phyloP scores from a whole-genome alignment of 2,888 invertebrate species.

The Scaptodrosophila latifasciaeformis region DNA sequence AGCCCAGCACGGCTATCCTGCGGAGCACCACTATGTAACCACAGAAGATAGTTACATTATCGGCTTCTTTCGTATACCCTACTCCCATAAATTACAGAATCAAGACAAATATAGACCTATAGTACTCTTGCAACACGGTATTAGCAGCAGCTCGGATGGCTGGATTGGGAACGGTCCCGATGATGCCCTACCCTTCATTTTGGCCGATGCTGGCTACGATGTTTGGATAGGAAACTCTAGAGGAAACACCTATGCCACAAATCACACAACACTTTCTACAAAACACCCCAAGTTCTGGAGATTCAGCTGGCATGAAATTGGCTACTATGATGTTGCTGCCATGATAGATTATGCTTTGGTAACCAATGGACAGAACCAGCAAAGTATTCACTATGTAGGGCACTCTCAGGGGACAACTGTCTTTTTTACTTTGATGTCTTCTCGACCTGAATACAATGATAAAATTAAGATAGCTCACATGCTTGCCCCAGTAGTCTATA shows the following conservation, averaged over 20 bases:
- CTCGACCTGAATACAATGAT: slow-evolving; percentile 59
- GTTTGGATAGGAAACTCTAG: slow-evolving; percentile 72
- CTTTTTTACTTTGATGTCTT: slow-evolving; percentile 58
- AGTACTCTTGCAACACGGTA: slow-evolving; percentile 77
- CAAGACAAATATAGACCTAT: slow-evolving; percentile 46
- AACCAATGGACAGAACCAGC: slow-evolving; percentile 45
- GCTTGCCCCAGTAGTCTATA: slow-evolving; percentile 70
- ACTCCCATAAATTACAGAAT: slow-evolving; percentile 53
- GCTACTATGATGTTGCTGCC: slow-evolving; percentile 76
- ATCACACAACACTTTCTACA: slow-evolving; percentile 41
- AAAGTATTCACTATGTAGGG: slow-evolving; percentile 64
- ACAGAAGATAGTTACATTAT: slow-evolving; percentile 67
- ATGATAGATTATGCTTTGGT: slow-evolving; percentile 61
- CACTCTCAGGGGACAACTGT: slow-evolving; percentile 71
- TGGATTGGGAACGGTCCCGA: slow-evolving; percentile 64
- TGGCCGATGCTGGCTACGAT: slow-evolving; percentile 70
- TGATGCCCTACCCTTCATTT: slow-evolving; percentile 52
- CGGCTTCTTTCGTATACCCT: slow-evolving; percentile 65
- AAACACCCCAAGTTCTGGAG: slow-evolving; percentile 53
- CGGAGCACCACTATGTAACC: slow-evolving; percentile 79
- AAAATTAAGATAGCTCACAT: slow-evolving; percentile 68
- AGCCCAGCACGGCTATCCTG: slow-evolving; percentile 77
- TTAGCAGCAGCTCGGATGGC: slow-evolving; percentile 61
- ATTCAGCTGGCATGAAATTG: slow-evolving; percentile 91
- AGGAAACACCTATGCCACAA: slow-evolving; percentile 58